phyloP scores from a whole-genome alignment of 2,888 invertebrate genomes.

The Thecophora atra region DNA sequence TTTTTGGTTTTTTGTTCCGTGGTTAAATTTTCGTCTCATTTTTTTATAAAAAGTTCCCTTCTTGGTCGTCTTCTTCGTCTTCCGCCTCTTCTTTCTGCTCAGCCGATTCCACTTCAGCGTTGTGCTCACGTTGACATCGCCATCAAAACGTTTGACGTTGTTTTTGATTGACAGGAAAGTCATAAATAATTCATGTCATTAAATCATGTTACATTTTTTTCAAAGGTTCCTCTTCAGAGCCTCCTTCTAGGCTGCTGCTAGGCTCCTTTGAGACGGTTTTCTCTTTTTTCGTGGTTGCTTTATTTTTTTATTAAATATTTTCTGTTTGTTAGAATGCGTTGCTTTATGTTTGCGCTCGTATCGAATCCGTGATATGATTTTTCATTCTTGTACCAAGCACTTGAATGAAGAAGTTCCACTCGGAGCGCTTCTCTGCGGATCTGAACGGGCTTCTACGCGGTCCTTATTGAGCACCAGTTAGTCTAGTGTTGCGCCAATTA shows the following conservation, averaged over 20 bases:
- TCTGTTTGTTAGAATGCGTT: slow-evolving; percentile 24
- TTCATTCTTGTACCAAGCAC: background rate
- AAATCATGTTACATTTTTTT: slow-evolving; percentile 67
- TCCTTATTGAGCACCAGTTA: slow-evolving; percentile 17
- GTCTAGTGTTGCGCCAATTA: slow-evolving; percentile 35
- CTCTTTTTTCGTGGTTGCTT: slow-evolving; percentile 23
- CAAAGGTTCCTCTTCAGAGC: slow-evolving; percentile 1
- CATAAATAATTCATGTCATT: slow-evolving; percentile 68
- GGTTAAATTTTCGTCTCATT: slow-evolving; percentile 1
- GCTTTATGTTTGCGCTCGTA: background rate
- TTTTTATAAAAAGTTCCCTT: slow-evolving; percentile 31
- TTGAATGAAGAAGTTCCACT: slow-evolving; percentile 2
- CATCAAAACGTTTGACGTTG: slow-evolving; percentile 66
- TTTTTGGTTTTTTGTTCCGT: slow-evolving; percentile 4
- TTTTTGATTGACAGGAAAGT: slow-evolving; percentile 67
- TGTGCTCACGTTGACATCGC: slow-evolving; percentile 61
- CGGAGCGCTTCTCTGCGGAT: background rate
- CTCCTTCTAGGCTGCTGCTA: background rate
- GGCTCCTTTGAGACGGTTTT: background rate
- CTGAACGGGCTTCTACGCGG: background rate
- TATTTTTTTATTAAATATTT: slow-evolving; percentile 19
- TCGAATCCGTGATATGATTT: slow-evolving; percentile 7
- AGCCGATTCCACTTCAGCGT: slow-evolving; percentile 30
- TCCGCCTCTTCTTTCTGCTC: background rate
- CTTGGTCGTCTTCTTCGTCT: background rate